These are phyloP conservation scores for Tiliqua scincoides DNA, from an alignment of 2,113 vertebrate genomes.

Conservation along the genomic window DNA sequence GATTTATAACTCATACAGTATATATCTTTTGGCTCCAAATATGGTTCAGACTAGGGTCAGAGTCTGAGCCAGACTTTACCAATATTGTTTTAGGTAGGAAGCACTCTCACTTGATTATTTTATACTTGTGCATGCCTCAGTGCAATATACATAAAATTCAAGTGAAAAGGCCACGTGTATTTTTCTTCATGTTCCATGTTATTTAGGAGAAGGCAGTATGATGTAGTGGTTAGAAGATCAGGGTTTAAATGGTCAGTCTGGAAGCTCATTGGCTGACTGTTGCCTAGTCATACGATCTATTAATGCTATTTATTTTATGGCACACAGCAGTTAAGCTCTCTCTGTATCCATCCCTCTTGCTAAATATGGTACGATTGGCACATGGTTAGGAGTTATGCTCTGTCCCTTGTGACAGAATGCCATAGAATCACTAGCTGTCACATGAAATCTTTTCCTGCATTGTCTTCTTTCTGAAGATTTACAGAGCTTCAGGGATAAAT, in stretches of 20 bases:
- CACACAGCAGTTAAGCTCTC: not conserved
- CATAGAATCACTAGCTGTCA: slow-evolving; percentile 43
- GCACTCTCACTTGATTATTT: too few relatives aligned
- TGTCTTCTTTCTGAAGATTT: slow-evolving; percentile 51
- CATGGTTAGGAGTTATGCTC: not conserved
- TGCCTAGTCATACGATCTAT: not conserved
- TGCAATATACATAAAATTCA: too few relatives aligned
- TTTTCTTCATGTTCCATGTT: too few relatives aligned
- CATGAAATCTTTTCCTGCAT: slow-evolving; percentile 26
- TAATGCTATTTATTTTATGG: not conserved
- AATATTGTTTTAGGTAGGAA: too few relatives aligned
- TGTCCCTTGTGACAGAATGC: slow-evolving; percentile 17
- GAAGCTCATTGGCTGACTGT: not conserved
- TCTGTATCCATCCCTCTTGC: slow-evolving; percentile 27
- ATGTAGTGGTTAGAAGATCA: too few relatives aligned
- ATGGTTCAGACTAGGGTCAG: too few relatives aligned
- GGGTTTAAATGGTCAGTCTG: too few relatives aligned
- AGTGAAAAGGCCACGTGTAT: too few relatives aligned
- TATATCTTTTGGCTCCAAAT: too few relatives aligned
- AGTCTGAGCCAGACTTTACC: too few relatives aligned
- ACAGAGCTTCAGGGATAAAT: slow-evolving; percentile 51
- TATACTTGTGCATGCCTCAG: too few relatives aligned
- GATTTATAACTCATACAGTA: not conserved
- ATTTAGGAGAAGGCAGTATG: too few relatives aligned
- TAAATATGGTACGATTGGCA: slow-evolving; percentile 6